Conservation (phyloP, 2,888 invertebrate genomes). For the Prenolepis imparis region DNA sequence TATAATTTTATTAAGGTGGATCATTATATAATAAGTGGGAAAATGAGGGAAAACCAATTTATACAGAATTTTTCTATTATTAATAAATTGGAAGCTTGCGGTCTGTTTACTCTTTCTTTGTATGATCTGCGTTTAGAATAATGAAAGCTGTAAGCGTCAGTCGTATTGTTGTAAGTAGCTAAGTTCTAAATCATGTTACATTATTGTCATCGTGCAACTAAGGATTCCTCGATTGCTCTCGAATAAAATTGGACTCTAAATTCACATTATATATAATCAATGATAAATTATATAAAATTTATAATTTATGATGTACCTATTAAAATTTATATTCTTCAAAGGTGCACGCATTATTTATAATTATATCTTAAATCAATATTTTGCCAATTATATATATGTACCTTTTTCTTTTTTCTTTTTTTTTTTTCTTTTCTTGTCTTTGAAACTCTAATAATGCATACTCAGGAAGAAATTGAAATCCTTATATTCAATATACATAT, state of each 20-base stretch:
- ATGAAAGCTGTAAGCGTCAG: slow-evolving; percentile 66
- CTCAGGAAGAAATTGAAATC: not conserved
- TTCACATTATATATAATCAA: slow-evolving; percentile 31
- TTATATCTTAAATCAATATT: not conserved
- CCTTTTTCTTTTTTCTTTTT: slow-evolving; percentile 13
- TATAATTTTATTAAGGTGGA: slow-evolving; percentile 56
- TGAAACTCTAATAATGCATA: not conserved
- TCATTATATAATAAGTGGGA: slow-evolving; percentile 28
- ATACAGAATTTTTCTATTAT: slow-evolving; percentile 66
- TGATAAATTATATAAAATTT: slow-evolving; percentile 56
- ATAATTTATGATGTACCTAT: slow-evolving; percentile 46
- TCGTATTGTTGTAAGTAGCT: slow-evolving; percentile 73
- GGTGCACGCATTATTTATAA: not conserved
- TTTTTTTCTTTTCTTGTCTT: too few relatives aligned
- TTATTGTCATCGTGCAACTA: slow-evolving; percentile 65
- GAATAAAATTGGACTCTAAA: slow-evolving; percentile 51
- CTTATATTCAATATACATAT: slow-evolving; percentile 53
- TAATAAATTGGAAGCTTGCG: slow-evolving; percentile 65
- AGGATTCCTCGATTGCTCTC: slow-evolving; percentile 69
- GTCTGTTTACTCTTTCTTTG: slow-evolving; percentile 60
- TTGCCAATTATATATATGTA: slow-evolving; percentile 2
- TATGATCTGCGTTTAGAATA: slow-evolving; percentile 70
- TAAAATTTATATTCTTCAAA: slow-evolving; percentile 35
- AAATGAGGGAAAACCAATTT: slow-evolving; percentile 61
- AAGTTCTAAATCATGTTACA: slow-evolving; percentile 68